These are phyloP conservation scores for Callosobruchus maculatus DNA, from an alignment of 2,888 invertebrate species.

Conservation along the genomic window DNA sequence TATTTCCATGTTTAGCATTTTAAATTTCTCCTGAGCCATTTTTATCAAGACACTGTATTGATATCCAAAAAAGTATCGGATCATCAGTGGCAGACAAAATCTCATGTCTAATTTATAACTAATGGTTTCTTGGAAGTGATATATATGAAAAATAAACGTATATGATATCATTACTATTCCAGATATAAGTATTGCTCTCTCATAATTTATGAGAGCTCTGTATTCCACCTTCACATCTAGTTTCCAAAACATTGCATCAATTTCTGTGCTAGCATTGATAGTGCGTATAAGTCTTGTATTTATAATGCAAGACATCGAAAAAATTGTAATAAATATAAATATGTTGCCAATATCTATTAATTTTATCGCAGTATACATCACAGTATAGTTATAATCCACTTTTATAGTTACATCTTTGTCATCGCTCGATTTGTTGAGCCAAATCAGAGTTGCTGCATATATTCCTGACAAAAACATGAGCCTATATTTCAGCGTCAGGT, in stretches of 20 bases:
- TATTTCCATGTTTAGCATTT: neutral
- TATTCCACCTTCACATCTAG: neutral
- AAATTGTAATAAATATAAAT: neutral
- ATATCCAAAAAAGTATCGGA: neutral
- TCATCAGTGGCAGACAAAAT: neutral
- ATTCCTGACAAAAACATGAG: neutral
- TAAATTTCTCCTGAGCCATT: neutral
- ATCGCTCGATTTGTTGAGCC: neutral
- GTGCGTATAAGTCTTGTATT: conserved; percentile 2
- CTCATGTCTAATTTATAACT: neutral
- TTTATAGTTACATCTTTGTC: neutral
- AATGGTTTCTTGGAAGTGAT: neutral
- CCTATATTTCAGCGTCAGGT: neutral
- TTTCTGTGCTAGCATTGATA: conserved; percentile 2
- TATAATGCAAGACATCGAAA: conserved; percentile 2
- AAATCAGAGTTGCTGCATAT: neutral
- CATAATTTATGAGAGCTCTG: neutral
- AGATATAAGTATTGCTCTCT: neutral
- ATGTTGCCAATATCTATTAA: conserved; percentile 1
- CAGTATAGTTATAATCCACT: neutral
- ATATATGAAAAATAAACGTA: neutral
- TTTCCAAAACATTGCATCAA: neutral
- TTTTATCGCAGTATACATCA: neutral
- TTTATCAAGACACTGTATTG: neutral
- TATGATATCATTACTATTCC: neutral